Base-by-base conservation (phyloP, 2,797 vertebrate species). In the Neosilurus hyrtlii region DNA sequence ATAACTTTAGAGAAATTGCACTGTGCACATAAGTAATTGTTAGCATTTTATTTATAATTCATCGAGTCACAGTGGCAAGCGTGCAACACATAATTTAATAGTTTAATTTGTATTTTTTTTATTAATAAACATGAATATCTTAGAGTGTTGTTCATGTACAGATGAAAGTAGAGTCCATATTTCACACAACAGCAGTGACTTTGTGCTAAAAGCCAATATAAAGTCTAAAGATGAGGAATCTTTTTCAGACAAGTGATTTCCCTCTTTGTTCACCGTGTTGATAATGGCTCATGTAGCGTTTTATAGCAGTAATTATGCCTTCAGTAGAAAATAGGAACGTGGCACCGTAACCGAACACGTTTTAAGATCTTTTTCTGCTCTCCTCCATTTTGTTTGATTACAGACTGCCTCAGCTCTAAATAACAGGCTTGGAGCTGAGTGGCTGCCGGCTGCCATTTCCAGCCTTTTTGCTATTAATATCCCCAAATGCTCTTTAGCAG, bases 391-490 rank as follows among this genome's bases (percentile, higher is more conserved):
- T 93, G 94, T 95, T 92, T 96, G 95, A 96, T 96, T 95, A 95
- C 94, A 95, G 94, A 94, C 93, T 94, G 94, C 92, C 93, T 94
- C 93, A 91, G 91, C 93, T 92, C 94, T 92, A 95, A 96, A 96
- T 96, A 95, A 96, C 94, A 96, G 95, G 92, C 95, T 96, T 94
- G 91, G 87, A 96, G 95, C 95, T 96, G 94, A 97, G 94, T 93
- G 95, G 94, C 94, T 96, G 95, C 95, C 95, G 94, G 88, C 84
- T 74, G 92, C 92, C 93, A 86, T 89, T 95, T 95, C 93, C 93
- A 94, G 90, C 93, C 90, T 94, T 93, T 94, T 93, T 93, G 93
- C 94, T 95, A 94, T 94, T 95, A 95, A 94, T 95, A 96, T 95
- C 95, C 95, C 78, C 92, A 92, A 95, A 95, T 92, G 94, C 93